Evolutionary conservation across 2,113 vertebrate species (phyloP), one percentile per base, ranked within the genome.

Genomic region (Psilopsiagon aymara): DNA sequence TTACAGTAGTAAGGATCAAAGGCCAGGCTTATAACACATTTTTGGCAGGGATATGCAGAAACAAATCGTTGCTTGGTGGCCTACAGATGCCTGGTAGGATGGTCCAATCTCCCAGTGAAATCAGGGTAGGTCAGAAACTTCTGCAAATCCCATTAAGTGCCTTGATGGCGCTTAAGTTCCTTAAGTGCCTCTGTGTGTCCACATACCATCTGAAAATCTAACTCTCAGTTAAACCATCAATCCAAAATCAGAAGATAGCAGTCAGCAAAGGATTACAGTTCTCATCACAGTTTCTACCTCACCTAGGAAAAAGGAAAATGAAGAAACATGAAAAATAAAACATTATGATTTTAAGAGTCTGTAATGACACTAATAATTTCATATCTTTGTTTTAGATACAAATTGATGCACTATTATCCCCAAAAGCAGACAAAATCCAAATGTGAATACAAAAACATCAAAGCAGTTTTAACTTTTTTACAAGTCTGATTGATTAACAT

Each of bases 1-100:
- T 82, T 95, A 44, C 5, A 70, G 75, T 76, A 82, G 63, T 66
- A 92, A 77, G 67, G 49, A 86, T 70, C 68, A 93, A 94, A 92
- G 19, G 13, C 28, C 51, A 90, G 43, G 23, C 66, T 94, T 93
- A 57, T 62, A 82, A 69, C 27, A 67, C 13, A 37, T 53, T 92
- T 94, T 86, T 95, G 71, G 46, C 82, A 86, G 41, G 46, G 24
- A 20, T 81, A 86, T 23, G 17, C 19, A 67, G 68, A 86, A 94
- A 81, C 19, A 86, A 74, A 74, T 78, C 46, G 68, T 35, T 87
- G 33, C 5, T 52, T 86, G 19, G 37, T 82, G 62, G 52, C 27
- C 21, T 27, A 81, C 18, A 77, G 33, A 76, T 60, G 63, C 49
- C 55, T 75, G 29, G 31, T 15, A 82, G n/a, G 37, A 89, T 67